These are phyloP conservation scores for Onchidella celtica DNA, from an alignment of 2,888 invertebrate species.

Conservation along the genomic window DNA sequence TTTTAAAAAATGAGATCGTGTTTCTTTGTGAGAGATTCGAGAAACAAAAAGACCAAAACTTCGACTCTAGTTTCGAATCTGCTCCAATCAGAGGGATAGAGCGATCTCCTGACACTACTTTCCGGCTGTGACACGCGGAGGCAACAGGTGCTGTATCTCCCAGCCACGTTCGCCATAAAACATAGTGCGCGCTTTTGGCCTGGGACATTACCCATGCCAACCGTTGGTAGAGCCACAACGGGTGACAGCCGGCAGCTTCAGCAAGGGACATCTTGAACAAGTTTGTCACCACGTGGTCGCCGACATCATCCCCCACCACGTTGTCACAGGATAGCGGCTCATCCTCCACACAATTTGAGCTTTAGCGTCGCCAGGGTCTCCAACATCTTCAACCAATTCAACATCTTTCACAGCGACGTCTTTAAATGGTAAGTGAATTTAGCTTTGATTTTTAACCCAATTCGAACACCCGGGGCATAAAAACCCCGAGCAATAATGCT, in stretches of 20 bases:
- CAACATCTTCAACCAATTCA: no score
- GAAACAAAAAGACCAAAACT: no score
- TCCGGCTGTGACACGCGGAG: slow-evolving; percentile 23
- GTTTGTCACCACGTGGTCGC: slow-evolving; percentile 16
- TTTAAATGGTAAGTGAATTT: no score
- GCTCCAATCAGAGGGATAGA: background rate
- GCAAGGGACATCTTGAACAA: background rate
- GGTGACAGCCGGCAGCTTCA: background rate
- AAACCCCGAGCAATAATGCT: no score
- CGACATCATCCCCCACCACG: background rate
- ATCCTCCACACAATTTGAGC: no score
- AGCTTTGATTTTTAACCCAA: no score
- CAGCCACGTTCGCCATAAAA: slow-evolving; percentile 37
- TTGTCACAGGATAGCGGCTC: background rate
- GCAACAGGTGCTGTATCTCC: slow-evolving; percentile 38
- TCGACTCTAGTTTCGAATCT: no score
- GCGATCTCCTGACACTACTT: background rate
- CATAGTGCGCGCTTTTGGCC: background rate
- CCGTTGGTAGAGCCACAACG: background rate
- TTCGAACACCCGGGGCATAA: no score
- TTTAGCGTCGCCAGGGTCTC: no score
- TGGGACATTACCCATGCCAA: slow-evolving; percentile 9
- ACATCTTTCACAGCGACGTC: no score
- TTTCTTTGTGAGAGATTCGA: no score
- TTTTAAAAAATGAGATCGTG: no score